Evolutionary conservation across 2,113 vertebrate species (phyloP), one percentile per base, ranked within the genome.

Genomic region (Bungarus multicinctus): DNA sequence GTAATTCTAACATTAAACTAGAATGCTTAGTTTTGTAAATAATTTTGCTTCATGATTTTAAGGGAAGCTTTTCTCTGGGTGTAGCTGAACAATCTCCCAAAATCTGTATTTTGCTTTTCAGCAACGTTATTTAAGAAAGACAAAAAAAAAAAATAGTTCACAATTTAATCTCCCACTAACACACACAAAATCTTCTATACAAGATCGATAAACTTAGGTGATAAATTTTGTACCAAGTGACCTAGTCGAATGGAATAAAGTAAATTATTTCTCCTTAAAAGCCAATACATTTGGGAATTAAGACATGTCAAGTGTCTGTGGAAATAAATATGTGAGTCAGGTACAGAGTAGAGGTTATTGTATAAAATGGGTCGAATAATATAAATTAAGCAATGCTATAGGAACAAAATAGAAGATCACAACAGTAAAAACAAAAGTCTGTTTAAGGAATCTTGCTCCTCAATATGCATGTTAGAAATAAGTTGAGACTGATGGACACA

Each of bases 201-300:
- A 60, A 50, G 85, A 94, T 96, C 94, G 93, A 95, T 23, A 89
- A 55, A 27, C 23, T 87, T 91, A 90, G 92, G 60, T 96, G 93
- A 96, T 93, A 95, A 93, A 52, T 93, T 92, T 95, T 34, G 57
- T 92, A 22, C 91, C 12, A 86, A 91, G 22, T 20, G 85, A 85
- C 27, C 90, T 22, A 0, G 16, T 91, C 95, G 22, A 11, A 52
- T 92, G 92, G 90, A 90, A 91, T 85, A 93, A 96, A 97, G 95
- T 89, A 12, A 95, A 94, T 96, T 93, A 93, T 95, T 96, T 96
- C 85, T n/a, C 22, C 91, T 94, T 93, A 94, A 95, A 93, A 7
- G 43, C 0, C 0, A 8, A 91, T 45, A 91, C 1, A 30, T 93
- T 57, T 27, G 16, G 5, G 94, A 10, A 91, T 55, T 94, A 11